Evolutionary conservation across 2,113 vertebrate species (phyloP).

Genomic region (Herpetotheres cachinnans): DNA sequence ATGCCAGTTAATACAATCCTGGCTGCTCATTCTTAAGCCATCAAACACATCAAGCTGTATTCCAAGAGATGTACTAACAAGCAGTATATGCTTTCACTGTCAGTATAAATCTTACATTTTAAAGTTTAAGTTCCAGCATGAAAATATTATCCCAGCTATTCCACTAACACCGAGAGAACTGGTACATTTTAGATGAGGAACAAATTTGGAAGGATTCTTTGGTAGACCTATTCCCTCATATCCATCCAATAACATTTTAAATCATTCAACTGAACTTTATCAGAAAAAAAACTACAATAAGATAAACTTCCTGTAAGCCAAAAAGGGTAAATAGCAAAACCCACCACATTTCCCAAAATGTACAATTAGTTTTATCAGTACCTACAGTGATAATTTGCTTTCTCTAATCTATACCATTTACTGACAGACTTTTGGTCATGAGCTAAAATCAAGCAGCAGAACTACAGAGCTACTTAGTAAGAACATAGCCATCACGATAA

Average conservation of each 20-base stretch:
- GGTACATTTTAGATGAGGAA: neutral
- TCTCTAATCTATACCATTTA: neutral
- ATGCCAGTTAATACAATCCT: neutral
- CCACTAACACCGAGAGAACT: neutral
- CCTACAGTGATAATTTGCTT: neutral
- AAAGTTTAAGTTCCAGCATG: neutral
- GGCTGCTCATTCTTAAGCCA: neutral
- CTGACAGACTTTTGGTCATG: neutral
- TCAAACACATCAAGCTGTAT: neutral
- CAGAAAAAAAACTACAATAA: neutral
- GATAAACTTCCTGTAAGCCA: neutral
- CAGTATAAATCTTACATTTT: neutral
- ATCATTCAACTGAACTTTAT: neutral
- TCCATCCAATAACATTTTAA: neutral
- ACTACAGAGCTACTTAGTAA: neutral
- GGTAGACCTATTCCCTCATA: neutral
- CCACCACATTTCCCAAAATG: fast-evolving
- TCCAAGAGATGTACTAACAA: neutral
- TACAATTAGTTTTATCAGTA: neutral
- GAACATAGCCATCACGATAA: neutral
- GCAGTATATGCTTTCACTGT: neutral
- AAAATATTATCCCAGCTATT: neutral
- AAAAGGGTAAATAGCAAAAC: neutral
- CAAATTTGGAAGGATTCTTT: neutral
- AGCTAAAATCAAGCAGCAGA: neutral